These are phyloP conservation scores for Antennarius striatus DNA, from an alignment of 2,113 vertebrate species.

Conservation along the genomic window DNA sequence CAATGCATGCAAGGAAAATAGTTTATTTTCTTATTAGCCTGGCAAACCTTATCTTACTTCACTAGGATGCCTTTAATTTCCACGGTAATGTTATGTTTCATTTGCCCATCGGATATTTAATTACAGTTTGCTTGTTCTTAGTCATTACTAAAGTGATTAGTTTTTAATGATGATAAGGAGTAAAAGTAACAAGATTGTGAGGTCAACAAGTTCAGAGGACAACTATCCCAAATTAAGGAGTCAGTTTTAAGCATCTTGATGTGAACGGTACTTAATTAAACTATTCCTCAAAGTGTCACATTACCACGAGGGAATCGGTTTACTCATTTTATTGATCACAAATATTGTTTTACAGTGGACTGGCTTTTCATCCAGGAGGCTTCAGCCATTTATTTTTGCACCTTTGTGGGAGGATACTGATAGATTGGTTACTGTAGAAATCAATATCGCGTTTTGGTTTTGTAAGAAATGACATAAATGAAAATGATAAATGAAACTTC, in stretches of 20 bases:
- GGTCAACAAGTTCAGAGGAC: conserved; percentile 39
- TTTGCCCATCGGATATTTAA: conserved; percentile 22
- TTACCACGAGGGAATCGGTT: conserved; percentile 46
- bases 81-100: neutral
- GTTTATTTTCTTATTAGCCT: conserved; percentile 24
- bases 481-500: too few species aligned
- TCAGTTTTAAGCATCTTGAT: conserved; percentile 28
- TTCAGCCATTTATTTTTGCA: conserved; percentile 56
- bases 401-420: conserved; percentile 17
- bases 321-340: conserved; percentile 49
- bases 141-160: conserved; percentile 7
- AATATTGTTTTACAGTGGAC: conserved; percentile 36
- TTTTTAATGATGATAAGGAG: conserved; percentile 32
- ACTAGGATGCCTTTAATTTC: conserved; percentile 8
- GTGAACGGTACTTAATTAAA: conserved; percentile 57
- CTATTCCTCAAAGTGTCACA: conserved; percentile 34
- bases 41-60: conserved; percentile 15
- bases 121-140: conserved; percentile 21
- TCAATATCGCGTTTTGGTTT: conserved; percentile 23
- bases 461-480: conserved; percentile 1
- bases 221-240: conserved; percentile 44
- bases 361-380: conserved; percentile 52
- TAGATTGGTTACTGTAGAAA: conserved; percentile 39
- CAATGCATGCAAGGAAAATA: conserved; percentile 1
- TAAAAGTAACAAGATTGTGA: conserved; percentile 19